phyloP scores from a whole-genome alignment of 1,140 invertebrate genomes.

The Dolichoris vasculosae region DNA sequence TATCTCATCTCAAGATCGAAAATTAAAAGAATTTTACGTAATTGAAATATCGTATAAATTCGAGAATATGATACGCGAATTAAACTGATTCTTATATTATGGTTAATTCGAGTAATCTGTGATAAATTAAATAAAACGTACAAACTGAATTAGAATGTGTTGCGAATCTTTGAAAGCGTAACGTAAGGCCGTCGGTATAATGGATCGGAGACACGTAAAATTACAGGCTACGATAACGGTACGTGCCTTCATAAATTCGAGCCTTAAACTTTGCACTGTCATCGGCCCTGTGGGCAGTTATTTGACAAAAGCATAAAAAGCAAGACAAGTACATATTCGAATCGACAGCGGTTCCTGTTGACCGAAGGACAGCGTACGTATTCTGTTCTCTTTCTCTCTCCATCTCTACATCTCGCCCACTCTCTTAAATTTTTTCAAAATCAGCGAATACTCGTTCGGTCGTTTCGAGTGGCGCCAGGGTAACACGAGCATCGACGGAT shows the following conservation, averaged over 20 bases:
- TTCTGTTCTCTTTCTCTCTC: background rate
- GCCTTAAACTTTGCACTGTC: background rate
- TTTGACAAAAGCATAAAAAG: background rate
- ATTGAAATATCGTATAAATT: too few species aligned
- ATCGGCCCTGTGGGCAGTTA: constrained; percentile 20
- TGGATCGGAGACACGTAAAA: background rate
- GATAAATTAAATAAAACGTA: too few species aligned
- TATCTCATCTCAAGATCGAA: too few species aligned
- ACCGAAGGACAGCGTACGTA: constrained; percentile 13
- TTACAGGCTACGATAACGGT: constrained; percentile 23
- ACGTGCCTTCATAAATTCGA: constrained; percentile 17
- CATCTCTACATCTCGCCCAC: background rate
- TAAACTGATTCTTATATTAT: too few species aligned
- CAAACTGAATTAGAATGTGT: too few species aligned
- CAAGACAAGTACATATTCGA: background rate
- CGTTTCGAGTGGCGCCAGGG: constrained; percentile 46
- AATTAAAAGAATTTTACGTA: too few species aligned
- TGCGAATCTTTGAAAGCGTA: background rate
- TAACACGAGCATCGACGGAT: constrained; percentile 61
- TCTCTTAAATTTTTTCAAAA: constrained; percentile 43
- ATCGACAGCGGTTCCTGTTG: constrained; percentile 26
- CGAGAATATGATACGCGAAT: too few species aligned
- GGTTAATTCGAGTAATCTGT: too few species aligned
- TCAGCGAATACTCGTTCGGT: constrained; percentile 44
- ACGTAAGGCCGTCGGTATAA: background rate